Percentiles rank a stretch among this genome's conserved stretches.
Conservation (phyloP, 2,797 vertebrate species). For the Fistularia commersonii region DNA sequence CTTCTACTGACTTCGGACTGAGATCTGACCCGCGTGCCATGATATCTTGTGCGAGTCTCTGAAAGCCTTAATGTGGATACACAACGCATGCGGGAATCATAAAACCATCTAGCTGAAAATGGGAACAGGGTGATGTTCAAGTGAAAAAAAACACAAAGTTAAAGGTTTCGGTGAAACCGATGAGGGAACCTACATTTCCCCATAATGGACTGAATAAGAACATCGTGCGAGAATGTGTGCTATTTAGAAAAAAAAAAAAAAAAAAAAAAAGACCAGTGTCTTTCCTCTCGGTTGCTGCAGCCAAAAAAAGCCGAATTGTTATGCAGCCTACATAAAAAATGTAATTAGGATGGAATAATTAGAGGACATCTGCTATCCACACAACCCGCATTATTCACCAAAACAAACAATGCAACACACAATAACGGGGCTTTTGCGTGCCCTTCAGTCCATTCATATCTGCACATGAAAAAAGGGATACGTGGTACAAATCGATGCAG, state of each 20-base stretch:
- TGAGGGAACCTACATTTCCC: conserved; percentile 2
- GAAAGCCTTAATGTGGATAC: no score
- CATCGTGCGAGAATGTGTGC: conserved; percentile 15
- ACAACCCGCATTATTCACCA: conserved; percentile 46
- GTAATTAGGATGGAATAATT: conserved; percentile 65
- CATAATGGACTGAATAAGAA: conserved; percentile 16
- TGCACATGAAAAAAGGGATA: conserved; percentile 7
- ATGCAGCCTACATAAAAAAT: conserved; percentile 61
- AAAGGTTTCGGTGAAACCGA: no score
- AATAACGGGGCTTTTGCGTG: conserved; percentile 21
- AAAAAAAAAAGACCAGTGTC: conserved; percentile 7
- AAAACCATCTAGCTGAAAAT: no score
- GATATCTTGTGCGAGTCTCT: conserved; percentile 28
- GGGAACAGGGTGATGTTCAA: no score
- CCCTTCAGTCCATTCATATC: conserved; percentile 14
- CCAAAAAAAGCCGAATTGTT: conserved; percentile 54
- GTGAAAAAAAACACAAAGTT: no score
- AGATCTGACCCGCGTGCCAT: conserved; percentile 47
- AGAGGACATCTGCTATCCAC: conserved; percentile 65
- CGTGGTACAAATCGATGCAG: conserved; percentile 23
- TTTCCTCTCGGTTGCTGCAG: conserved; percentile 37
- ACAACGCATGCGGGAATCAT: no score
- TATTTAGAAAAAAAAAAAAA: conserved; percentile 30
- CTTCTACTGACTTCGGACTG: conserved; percentile 31
- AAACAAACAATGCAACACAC: conserved; percentile 28